A percentile compares a stretch with the other conserved stretches of the same genome.
Evolutionary conservation across 1,140 invertebrate genomes (phyloP).

Genomic region (Drosophila hydei): DNA sequence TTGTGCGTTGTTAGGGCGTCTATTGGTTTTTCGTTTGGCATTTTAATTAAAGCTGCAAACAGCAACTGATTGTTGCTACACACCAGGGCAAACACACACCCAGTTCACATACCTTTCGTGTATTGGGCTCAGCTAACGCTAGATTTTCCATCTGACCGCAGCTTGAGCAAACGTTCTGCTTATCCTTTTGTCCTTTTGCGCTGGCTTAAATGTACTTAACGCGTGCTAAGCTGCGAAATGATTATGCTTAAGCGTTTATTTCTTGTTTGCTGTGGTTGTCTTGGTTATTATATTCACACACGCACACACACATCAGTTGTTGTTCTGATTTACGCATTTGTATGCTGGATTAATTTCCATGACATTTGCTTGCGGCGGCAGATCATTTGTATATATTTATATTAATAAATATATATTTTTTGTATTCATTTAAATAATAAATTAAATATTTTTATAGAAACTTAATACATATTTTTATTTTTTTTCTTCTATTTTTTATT

Average conservation of each 20-base stretch:
- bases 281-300: conserved; percentile 57
- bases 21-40: conserved; percentile 27
- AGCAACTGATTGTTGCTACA: conserved; percentile 27
- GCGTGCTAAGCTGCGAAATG: conserved; percentile 73
- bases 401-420: not conserved
- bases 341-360: conserved; percentile 58
- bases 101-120: conserved; percentile 12
- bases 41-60: conserved; percentile 70
- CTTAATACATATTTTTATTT: not conserved
- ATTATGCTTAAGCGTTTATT: conserved; percentile 61
- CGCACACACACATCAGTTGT: conserved; percentile 26
- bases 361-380: conserved; percentile 7
- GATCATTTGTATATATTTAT: not conserved
- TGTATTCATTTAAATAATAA: not conserved
- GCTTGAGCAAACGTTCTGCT: conserved; percentile 16
- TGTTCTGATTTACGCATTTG: conserved; percentile 36
- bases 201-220: conserved; percentile 66
- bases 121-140: conserved; percentile 6
- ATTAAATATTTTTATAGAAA: not conserved
- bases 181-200: conserved; percentile 61
- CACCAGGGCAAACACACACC: conserved; percentile 3
- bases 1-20: conserved; percentile 17
- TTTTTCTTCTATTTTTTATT: not conserved
- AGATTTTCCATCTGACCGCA: conserved; percentile 39
- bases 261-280: conserved; percentile 30